Evolutionary conservation across 1,140 invertebrate genomes (phyloP).

Genomic region (Drosophila leontia): DNA sequence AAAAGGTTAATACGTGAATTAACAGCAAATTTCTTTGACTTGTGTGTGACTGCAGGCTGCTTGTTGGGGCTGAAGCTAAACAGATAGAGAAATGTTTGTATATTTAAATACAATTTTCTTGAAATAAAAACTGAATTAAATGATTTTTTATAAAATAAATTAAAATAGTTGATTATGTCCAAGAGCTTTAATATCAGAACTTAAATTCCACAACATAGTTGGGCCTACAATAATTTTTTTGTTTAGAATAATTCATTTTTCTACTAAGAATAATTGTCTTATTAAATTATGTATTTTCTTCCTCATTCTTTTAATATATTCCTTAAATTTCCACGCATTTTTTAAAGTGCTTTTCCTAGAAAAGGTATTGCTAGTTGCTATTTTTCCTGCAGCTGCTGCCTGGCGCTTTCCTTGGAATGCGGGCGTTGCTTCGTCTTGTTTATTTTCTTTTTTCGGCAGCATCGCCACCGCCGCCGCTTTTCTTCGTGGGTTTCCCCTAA

Average conservation of each 20-base stretch:
- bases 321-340: no score
- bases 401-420: constrained; percentile 80
- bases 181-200: neutral
- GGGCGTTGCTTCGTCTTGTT: constrained; percentile 70
- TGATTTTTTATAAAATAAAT: no score
- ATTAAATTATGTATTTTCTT: neutral
- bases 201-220: neutral
- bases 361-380: constrained; percentile 16
- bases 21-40: constrained; percentile 84
- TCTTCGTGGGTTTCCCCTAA: constrained; percentile 47
- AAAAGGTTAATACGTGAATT: constrained; percentile 84
- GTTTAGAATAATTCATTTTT: no score
- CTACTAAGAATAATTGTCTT: neutral
- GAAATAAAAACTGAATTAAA: neutral
- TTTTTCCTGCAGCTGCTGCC: constrained; percentile 72
- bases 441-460: constrained; percentile 48
- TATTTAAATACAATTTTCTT: no score
- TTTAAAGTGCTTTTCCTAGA: neutral
- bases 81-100: neutral
- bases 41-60: constrained; percentile 71
- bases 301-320: neutral
- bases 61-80: constrained; percentile 25
- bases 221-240: no score
- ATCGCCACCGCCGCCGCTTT: constrained; percentile 19
- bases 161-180: neutral